Percentiles rank a stretch among this genome's conserved stretches.
Evolutionary conservation across 2,797 vertebrate genomes (phyloP).

Genomic region (Dendrocincla fuliginosa): DNA sequence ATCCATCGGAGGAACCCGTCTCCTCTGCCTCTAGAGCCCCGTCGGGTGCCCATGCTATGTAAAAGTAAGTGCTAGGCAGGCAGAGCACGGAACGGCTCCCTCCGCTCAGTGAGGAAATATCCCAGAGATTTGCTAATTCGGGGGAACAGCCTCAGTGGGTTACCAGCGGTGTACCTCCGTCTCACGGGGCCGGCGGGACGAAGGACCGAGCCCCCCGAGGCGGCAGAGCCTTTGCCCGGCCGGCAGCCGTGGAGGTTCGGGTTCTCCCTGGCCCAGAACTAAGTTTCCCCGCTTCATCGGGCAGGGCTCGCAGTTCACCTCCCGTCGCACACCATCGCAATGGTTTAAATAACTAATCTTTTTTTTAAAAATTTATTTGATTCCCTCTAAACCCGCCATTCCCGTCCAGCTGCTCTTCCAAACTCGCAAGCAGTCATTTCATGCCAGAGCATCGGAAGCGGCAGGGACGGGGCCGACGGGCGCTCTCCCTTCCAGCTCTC

Average conservation of each 20-base stretch:
- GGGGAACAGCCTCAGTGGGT: background rate
- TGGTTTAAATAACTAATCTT: rapidly evolving
- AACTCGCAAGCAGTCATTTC: background rate
- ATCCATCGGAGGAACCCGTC: rapidly evolving
- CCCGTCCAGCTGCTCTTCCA: background rate
- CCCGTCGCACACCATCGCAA: background rate
- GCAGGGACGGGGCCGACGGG: background rate
- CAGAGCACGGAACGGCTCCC: background rate
- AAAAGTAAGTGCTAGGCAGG: rapidly evolving
- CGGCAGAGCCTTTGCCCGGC: background rate
- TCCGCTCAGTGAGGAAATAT: rapidly evolving
- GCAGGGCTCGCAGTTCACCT: background rate
- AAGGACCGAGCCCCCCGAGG: background rate
- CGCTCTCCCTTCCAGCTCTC: rapidly evolving
- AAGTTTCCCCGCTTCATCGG: background rate
- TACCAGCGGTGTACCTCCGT: rapidly evolving
- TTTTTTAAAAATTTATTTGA: background rate
- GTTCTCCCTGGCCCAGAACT: rapidly evolving
- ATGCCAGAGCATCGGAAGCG: background rate
- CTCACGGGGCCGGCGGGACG: rapidly evolving
- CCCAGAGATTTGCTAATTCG: rapidly evolving
- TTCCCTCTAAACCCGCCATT: background rate
- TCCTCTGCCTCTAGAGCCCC: background rate
- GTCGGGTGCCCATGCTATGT: rapidly evolving
- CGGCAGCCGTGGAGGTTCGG: background rate